Conservation (phyloP, 2,888 invertebrate genomes). For the Thysanoteuthis rhombus region DNA sequence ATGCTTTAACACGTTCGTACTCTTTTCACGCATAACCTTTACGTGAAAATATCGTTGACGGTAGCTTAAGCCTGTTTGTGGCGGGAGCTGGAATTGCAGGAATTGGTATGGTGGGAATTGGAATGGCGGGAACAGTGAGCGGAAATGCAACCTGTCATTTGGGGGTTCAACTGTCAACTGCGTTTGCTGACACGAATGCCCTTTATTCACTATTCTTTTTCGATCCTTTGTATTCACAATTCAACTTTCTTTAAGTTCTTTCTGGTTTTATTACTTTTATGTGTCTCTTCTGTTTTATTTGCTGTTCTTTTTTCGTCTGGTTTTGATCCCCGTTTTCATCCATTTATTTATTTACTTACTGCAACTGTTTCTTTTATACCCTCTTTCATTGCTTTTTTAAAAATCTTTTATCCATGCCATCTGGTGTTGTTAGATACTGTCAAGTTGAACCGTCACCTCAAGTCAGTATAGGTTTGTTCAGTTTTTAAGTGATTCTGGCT, state of each 20-base stretch:
- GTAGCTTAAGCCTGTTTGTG: neutral
- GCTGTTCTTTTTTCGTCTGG: neutral
- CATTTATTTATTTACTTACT: no score
- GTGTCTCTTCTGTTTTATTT: neutral
- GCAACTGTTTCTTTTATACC: no score
- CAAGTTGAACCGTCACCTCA: no score
- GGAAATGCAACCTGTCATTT: neutral
- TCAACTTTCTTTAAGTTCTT: neutral
- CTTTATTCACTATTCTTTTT: neutral
- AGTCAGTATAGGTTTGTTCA: no score
- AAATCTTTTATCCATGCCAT: no score
- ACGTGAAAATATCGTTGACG: neutral
- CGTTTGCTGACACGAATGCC: neutral
- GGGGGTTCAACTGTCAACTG: neutral
- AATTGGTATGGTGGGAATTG: neutral
- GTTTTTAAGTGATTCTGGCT: no score
- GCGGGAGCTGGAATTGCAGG: neutral
- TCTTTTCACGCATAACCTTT: neutral
- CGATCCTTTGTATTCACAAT: neutral
- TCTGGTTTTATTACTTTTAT: neutral
- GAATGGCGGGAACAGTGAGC: neutral
- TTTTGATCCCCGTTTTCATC: neutral
- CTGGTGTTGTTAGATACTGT: no score
- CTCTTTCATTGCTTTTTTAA: no score
- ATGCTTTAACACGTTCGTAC: neutral